Conservation (phyloP, 2,113 vertebrate genomes). For the Callaeas wilsoni region DNA sequence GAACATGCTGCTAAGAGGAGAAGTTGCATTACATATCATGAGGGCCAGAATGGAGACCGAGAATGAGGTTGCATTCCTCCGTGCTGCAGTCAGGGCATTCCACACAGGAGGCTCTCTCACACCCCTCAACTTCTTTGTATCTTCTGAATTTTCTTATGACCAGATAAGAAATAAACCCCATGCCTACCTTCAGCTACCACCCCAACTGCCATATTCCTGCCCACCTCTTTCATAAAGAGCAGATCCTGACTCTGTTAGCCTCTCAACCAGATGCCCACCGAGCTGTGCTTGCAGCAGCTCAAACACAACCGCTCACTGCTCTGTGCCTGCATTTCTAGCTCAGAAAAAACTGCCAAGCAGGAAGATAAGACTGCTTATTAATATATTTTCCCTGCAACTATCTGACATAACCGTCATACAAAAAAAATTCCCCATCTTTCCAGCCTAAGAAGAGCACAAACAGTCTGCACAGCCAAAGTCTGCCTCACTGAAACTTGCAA, state of each 20-base stretch:
- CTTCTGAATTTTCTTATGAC: neutral
- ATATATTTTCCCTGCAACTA: neutral
- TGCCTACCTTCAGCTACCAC: neutral
- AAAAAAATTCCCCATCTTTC: neutral
- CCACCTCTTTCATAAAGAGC: rapidly evolving
- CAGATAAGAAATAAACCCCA: neutral
- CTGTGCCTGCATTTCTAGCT: rapidly evolving
- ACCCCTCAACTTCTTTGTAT: rapidly evolving
- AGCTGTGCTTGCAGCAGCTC: neutral
- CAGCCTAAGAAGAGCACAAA: neutral
- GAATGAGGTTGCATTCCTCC: rapidly evolving
- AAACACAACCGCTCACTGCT: rapidly evolving
- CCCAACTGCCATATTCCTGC: neutral
- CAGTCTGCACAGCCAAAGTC: neutral
- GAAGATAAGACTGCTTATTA: neutral
- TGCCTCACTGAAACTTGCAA: neutral
- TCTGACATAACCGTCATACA: neutral
- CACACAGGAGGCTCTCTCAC: neutral
- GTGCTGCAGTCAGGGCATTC: rapidly evolving
- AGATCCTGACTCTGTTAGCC: rapidly evolving
- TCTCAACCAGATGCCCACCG: rapidly evolving
- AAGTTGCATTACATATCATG: rapidly evolving
- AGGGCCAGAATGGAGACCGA: rapidly evolving
- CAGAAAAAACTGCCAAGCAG: neutral
- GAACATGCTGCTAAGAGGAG: neutral